Base-by-base conservation (phyloP, 2,888 invertebrate species). In the Magallana nippona region DNA sequence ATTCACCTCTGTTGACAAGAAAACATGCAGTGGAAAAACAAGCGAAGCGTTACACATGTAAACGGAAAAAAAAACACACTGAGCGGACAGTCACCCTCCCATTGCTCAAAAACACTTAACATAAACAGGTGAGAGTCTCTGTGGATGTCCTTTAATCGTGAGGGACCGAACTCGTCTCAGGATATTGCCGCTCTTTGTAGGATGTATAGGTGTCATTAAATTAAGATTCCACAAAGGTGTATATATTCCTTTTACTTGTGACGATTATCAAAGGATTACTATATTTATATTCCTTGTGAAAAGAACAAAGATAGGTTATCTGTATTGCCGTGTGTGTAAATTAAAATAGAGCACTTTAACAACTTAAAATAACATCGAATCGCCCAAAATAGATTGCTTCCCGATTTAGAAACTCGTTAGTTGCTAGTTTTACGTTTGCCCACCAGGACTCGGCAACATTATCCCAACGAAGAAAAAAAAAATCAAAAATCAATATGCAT, bases 381-480 rank as follows among this genome's bases (percentile, higher is more conserved):
- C 15, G 32, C 71, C 71, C 15, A 71, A 63, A 71, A 71, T 71
- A 71, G 71, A 13, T 71, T 22, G 15, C 22, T 71, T 71, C 27
- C 27, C 71, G 27, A 71, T 71, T 71, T 71, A 71, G 71, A 71
- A 71, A 71, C 71, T 71, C 71, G 32, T 71, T 71, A 22, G 71
- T 71, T 71, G 22, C 71, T 27, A 27, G 71, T 27, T 71, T 27
- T 71, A 60, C 60, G 19, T 19, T 60, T 60, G 60, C 60, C 71
- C 71, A 71, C 27, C 22, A 32, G 32, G 15, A 22, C 22, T 15
- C 10, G 71, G 13, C 11, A 22, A 22, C 27, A 13, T 15, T 60
- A n/a, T 19, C 22, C 22, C 13, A 13, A 22, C 3, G 0, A 71
- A 27, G 27, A 63, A 5, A 22, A 22, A 19, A 27, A 27, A 19